Evolutionary conservation across 2,888 invertebrate genomes (phyloP).

Genomic region (Tyria jacobaeae): DNA sequence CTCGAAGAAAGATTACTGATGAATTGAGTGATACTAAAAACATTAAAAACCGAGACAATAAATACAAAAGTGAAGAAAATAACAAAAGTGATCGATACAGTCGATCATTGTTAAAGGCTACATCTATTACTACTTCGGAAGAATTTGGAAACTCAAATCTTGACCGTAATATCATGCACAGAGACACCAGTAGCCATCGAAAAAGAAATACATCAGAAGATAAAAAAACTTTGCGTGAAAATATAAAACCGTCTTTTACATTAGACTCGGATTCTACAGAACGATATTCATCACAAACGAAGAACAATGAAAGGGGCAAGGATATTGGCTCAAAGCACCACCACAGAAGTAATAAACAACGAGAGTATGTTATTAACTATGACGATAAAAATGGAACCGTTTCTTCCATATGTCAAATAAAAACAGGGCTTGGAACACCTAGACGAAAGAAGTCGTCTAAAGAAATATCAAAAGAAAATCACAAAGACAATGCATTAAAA

Average conservation of each 20-base stretch:
- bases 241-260: constrained; percentile 45
- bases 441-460: constrained; percentile 65
- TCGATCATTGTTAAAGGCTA: constrained; percentile 45
- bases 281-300: constrained; percentile 26
- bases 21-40: constrained; percentile 21
- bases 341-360: constrained; percentile 61
- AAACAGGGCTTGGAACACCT: constrained; percentile 59
- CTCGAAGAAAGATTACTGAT: constrained; percentile 27
- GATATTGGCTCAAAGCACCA: constrained; percentile 47
- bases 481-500: constrained; percentile 63
- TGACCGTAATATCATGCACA: constrained; percentile 30
- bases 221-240: constrained; percentile 41
- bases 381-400: constrained; percentile 83
- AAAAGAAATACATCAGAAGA: constrained; percentile 50
- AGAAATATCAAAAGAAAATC: constrained; percentile 61
- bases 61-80: constrained; percentile 27
- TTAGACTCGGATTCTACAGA: constrained; percentile 40
- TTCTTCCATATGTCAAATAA: constrained; percentile 77
- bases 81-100: constrained; percentile 34
- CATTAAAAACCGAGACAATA: constrained; percentile 23
- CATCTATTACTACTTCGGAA: constrained; percentile 32
- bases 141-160: constrained; percentile 17
- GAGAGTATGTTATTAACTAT: constrained; percentile 81
- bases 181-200: constrained; percentile 35
- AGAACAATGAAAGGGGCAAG: constrained; percentile 51